Evolutionary conservation across 2,797 vertebrate genomes (phyloP), one percentile per base, ranked within the genome.

Genomic region (Taenioides sp.): DNA sequence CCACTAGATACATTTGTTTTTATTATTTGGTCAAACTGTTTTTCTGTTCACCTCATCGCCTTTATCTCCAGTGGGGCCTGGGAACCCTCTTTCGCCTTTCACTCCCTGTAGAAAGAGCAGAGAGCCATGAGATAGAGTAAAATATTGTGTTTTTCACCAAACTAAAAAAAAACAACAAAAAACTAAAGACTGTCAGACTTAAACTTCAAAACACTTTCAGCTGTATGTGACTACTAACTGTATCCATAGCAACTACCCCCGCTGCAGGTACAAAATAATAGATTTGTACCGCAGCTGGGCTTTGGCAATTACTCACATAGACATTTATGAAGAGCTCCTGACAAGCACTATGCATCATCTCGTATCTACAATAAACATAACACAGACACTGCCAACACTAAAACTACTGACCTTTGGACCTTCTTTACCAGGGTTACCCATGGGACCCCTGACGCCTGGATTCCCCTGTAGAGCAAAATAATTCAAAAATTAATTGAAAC

Each of bases 41-140:
- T 65, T 52, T 52, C 27, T 52, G 87, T 90, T 93, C 92, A 99
- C 98, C 96, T 98, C 96, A 72, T 98, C 96, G 0, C 98, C 98
- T 90, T 98, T 98, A 74, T 97, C 96, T 84, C 97, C 98, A 1
- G 70, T 67, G 52, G 96, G 93, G 4, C 97, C 97, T 80, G 96
- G 91, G 88, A 97, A 98, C 52, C 98, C 97, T 83, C 97, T 92
- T 86, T 99, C 98, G 80, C 98, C 98, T 94, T 99, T 99, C 78
- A 88, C 94, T 81, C 98, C 97, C 98, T 99, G 85, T 65, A 73
- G 71, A 77, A 88, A 86, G 0, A 25, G 52, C 47, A 28, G 5
- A 75, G 43, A 89, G 63, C 14, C 72, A 66, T 60, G 43, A 47
- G 43, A 79, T 40, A 34, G n/a, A 75, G 55, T 61, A 81, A 69